phyloP scores from a whole-genome alignment of 1,140 invertebrate genomes.

The Hormaphis cornu region DNA sequence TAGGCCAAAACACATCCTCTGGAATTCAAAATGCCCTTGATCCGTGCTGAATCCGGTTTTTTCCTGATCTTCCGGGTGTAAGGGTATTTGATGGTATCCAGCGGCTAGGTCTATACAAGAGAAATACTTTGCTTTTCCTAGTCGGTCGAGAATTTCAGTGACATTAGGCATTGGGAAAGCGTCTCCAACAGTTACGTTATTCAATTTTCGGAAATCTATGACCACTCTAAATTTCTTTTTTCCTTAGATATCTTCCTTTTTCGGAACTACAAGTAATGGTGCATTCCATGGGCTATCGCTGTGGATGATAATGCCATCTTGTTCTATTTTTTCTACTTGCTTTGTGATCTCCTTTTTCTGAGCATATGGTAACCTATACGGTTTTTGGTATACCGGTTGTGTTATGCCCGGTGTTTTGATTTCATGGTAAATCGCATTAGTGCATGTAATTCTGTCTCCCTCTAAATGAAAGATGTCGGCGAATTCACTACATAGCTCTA shows the following conservation, averaged over 20 bases:
- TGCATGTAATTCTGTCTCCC: constrained; percentile 30
- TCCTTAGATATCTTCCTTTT: constrained; percentile 35
- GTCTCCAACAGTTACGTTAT: constrained; percentile 43
- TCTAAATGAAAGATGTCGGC: constrained; percentile 34
- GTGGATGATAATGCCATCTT: constrained; percentile 28
- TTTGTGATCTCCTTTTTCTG: constrained; percentile 40
- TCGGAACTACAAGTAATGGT: constrained; percentile 34
- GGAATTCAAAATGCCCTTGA: constrained; percentile 34
- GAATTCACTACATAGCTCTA: constrained; percentile 13
- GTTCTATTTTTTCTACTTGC: constrained; percentile 39
- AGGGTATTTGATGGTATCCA: constrained; percentile 43
- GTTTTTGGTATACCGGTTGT: not conserved
- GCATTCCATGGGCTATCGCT: constrained; percentile 33
- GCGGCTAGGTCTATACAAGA: constrained; percentile 44
- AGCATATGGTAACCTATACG: not conserved
- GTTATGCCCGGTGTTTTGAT: constrained; percentile 33
- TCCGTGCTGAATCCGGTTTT: constrained; percentile 39
- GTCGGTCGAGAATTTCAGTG: constrained; percentile 43
- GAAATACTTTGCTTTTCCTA: constrained; percentile 45
- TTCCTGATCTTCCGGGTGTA: constrained; percentile 37
- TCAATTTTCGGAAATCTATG: constrained; percentile 42
- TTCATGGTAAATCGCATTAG: constrained; percentile 37
- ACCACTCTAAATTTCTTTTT: constrained; percentile 35
- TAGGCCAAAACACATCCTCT: constrained; percentile 37
- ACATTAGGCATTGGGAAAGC: constrained; percentile 49